Percentiles rank a stretch among this genome's conserved stretches.
Evolutionary conservation across 2,888 invertebrate species (phyloP).

Genomic region (Chrysolina oricalcia): DNA sequence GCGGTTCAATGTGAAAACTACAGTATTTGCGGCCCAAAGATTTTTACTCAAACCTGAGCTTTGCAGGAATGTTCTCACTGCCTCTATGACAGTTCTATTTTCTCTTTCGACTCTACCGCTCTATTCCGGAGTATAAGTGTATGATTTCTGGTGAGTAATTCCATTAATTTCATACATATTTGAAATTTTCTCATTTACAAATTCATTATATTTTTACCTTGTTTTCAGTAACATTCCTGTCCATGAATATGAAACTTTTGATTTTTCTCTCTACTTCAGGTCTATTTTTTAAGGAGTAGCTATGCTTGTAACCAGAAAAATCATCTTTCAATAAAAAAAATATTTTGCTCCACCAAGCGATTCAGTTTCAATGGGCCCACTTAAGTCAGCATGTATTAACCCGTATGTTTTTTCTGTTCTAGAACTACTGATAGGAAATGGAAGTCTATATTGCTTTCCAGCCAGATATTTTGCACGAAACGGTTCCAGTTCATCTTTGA

Average conservation of each 20-base stretch:
- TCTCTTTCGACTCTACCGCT: constrained; percentile 62
- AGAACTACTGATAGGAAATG: constrained; percentile 31
- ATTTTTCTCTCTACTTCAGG: constrained; percentile 47
- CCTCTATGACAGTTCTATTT: constrained; percentile 56
- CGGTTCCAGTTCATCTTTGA: constrained; percentile 26
- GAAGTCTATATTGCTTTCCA: constrained; percentile 41
- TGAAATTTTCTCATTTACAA: constrained; percentile 54
- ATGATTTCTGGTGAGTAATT: constrained; percentile 60
- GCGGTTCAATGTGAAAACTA: too few species aligned
- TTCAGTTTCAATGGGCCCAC: constrained; percentile 45
- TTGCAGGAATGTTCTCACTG: neutral
- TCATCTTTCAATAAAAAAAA: constrained; percentile 55
- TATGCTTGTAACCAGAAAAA: constrained; percentile 24
- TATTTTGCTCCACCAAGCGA: constrained; percentile 41
- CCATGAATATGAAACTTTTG: constrained; percentile 51
- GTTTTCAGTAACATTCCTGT: constrained; percentile 59
- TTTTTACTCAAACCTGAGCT: too few species aligned
- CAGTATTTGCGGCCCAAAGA: too few species aligned
- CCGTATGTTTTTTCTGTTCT: constrained; percentile 38
- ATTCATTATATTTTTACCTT: constrained; percentile 58
- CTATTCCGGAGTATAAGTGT: constrained; percentile 60
- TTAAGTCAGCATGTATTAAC: constrained; percentile 46
- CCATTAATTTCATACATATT: constrained; percentile 54
- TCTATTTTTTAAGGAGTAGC: constrained; percentile 56
- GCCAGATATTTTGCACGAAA: constrained; percentile 39